Evolutionary conservation across 1,140 invertebrate species (phyloP).

Genomic region (Dendroctonus ponderosae): DNA sequence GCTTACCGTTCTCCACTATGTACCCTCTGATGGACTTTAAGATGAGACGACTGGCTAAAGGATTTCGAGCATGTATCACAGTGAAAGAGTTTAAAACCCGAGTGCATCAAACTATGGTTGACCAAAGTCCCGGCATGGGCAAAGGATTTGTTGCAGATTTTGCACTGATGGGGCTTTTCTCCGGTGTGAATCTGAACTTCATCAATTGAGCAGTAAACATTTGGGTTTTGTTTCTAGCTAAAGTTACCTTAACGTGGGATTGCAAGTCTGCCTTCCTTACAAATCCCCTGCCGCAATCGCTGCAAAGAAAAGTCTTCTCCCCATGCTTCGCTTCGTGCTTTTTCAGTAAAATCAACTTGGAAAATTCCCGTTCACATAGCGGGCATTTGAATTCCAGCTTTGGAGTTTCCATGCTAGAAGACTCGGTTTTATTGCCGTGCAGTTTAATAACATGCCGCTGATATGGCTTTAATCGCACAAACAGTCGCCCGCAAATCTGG

Average conservation of each 20-base stretch:
- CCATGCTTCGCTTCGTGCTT: constrained; percentile 38
- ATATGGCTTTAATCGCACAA: constrained; percentile 18
- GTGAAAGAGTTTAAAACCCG: constrained; percentile 67
- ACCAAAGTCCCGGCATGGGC: constrained; percentile 57
- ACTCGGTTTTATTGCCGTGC: background rate
- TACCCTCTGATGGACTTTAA: constrained; percentile 63
- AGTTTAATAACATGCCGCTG: background rate
- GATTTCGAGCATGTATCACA: constrained; percentile 71
- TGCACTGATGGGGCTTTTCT: constrained; percentile 70
- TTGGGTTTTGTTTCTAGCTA: background rate
- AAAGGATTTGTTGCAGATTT: constrained; percentile 71
- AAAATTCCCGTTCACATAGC: constrained; percentile 28
- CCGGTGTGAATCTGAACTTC: constrained; percentile 54
- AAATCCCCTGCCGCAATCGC: constrained; percentile 40
- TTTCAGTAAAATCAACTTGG: constrained; percentile 23
- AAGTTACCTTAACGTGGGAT: constrained; percentile 34
- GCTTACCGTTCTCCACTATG: constrained; percentile 57
- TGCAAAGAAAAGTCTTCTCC: constrained; percentile 45
- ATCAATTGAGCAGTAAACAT: background rate
- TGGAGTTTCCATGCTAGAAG: background rate
- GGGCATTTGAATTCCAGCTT: constrained; percentile 25
- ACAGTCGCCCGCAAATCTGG: constrained; percentile 33
- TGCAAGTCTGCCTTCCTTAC: constrained; percentile 33
- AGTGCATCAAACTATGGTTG: constrained; percentile 68
- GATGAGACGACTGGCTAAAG: constrained; percentile 67